Conservation (phyloP, 2,113 vertebrate species). For the Macaca mulatta region DNA sequence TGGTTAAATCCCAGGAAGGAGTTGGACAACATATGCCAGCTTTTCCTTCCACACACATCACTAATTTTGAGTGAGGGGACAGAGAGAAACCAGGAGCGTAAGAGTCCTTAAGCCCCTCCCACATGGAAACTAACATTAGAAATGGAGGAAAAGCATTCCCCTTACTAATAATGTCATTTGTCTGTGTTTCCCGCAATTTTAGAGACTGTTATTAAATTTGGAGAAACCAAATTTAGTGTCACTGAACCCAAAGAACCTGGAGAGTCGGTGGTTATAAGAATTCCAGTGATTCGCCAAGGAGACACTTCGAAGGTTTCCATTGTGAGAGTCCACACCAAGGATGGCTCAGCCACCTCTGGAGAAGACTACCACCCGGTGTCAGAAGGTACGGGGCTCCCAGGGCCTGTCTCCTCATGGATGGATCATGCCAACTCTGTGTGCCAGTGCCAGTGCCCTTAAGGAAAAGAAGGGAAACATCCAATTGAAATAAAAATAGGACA, state of each 20-base stretch:
- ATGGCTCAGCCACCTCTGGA: slow-evolving; percentile 94
- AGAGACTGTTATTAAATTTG: slow-evolving; percentile 94
- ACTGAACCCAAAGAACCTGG: slow-evolving; percentile 90
- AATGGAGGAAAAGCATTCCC: background rate
- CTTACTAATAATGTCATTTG: background rate
- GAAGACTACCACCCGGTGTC: slow-evolving; percentile 96
- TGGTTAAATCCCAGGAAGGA: background rate
- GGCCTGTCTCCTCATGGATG: background rate
- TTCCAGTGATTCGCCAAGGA: slow-evolving; percentile 92
- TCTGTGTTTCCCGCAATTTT: slow-evolving; percentile 64
- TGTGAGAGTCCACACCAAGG: slow-evolving; percentile 96
- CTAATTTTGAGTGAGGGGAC: background rate
- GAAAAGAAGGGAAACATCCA: background rate
- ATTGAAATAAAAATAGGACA: background rate
- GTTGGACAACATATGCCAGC: accelerated
- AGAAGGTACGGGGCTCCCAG: slow-evolving; percentile 85
- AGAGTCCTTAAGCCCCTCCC: background rate
- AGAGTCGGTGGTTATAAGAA: slow-evolving; percentile 85
- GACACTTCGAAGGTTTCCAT: slow-evolving; percentile 94
- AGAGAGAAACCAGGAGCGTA: background rate
- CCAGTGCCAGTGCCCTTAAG: background rate
- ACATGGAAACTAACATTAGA: background rate
- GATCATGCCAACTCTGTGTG: accelerated
- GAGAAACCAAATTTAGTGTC: slow-evolving; percentile 89
- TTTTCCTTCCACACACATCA: background rate